A percentile compares a stretch with the other conserved stretches of the same genome.
Conservation (phyloP, 2,888 invertebrate genomes). For the Diaprepes abbreviatus region DNA sequence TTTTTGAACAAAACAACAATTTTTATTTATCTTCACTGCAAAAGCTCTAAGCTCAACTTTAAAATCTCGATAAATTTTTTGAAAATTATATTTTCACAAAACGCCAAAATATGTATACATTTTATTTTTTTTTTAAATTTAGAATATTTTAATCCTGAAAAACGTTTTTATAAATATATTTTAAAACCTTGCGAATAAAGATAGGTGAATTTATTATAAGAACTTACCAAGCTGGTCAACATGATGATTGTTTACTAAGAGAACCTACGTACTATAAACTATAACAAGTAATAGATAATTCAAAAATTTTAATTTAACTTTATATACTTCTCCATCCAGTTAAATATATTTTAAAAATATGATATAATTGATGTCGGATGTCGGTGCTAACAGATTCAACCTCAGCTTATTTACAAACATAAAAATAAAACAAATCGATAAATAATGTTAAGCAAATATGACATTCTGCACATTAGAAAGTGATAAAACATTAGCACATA, state of each 20-base stretch:
- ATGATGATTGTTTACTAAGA: constrained; percentile 1
- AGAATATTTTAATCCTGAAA: too few relatives aligned
- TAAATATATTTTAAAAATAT: constrained; percentile 8
- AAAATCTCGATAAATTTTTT: too few relatives aligned
- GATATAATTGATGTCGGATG: neutral
- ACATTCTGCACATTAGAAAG: constrained; percentile 34
- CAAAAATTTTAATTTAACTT: constrained; percentile 25
- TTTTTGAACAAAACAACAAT: too few relatives aligned
- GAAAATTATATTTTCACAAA: too few relatives aligned
- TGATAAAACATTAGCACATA: constrained; percentile 24
- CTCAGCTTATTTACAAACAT: constrained; percentile 24
- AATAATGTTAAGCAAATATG: constrained; percentile 39
- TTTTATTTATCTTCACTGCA: too few relatives aligned
- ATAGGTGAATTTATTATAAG: too few relatives aligned
- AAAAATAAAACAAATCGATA: constrained; percentile 30
- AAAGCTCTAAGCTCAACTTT: too few relatives aligned
- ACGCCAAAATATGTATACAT: too few relatives aligned
- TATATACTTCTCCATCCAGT: constrained; percentile 30
- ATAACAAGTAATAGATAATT: constrained; percentile 9
- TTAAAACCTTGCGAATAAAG: too few relatives aligned
- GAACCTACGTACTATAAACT: constrained; percentile 24
- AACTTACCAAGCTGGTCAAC: constrained; percentile 15
- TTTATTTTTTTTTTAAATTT: too few relatives aligned
- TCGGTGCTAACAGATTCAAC: constrained; percentile 22
- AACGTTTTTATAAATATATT: too few relatives aligned